Evolutionary conservation across 1,140 invertebrate genomes (phyloP).

Genomic region (Drosophila teissieri): DNA sequence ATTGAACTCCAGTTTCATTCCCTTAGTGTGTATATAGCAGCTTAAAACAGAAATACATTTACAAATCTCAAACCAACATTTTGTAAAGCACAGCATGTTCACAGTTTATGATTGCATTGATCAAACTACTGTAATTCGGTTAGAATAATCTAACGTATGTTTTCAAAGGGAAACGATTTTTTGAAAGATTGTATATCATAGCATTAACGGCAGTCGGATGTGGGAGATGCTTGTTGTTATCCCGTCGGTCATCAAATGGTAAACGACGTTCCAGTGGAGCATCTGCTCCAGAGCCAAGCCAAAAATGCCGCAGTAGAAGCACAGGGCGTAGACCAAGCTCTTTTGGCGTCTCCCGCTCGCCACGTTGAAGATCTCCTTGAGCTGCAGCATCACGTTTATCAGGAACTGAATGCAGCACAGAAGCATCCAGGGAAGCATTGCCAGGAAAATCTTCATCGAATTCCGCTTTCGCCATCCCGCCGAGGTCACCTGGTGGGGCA

Average conservation of each 20-base stretch:
- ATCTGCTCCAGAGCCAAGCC: slow-evolving; percentile 10
- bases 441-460: neutral
- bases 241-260: neutral
- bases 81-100: neutral
- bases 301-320: slow-evolving; percentile 3
- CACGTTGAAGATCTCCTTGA: neutral
- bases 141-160: too few species aligned
- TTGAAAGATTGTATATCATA: too few species aligned
- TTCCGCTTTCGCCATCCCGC: neutral
- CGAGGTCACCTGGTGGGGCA: neutral
- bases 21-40: neutral
- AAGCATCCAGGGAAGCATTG: neutral
- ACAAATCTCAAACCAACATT: neutral
- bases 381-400: neutral
- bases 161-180: too few species aligned
- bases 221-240: neutral
- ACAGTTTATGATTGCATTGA: too few species aligned
- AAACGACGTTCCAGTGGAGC: slow-evolving; percentile 11
- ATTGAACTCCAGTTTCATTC: slow-evolving; percentile 1
- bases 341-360: neutral
- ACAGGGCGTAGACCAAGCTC: neutral
- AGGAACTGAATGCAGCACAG: neutral
- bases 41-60: slow-evolving; percentile 8
- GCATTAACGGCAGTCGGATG: neutral
- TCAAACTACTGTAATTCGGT: too few species aligned